These are phyloP conservation scores for Harpagifer antarcticus DNA, from an alignment of 2,797 vertebrate species.

Conservation along the genomic window DNA sequence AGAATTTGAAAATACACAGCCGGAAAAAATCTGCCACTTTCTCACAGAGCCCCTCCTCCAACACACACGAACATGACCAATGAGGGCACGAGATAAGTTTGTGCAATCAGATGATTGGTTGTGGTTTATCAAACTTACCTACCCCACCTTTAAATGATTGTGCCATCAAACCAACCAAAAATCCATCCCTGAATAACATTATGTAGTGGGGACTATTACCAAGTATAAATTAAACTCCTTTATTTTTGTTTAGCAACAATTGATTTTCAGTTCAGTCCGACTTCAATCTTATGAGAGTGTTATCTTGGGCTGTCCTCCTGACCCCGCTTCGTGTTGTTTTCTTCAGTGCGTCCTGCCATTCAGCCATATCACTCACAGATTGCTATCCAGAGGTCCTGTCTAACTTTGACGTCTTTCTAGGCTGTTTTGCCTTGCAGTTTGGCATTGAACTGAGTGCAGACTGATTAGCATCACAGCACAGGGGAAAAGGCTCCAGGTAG, in stretches of 20 bases:
- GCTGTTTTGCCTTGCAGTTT: constrained; percentile 18
- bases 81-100: too few relatives aligned
- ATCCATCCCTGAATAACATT: background rate
- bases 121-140: too few relatives aligned
- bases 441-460: constrained; percentile 55
- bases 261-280: background rate
- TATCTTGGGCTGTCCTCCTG: constrained; percentile 25
- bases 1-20: too few relatives aligned
- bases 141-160: too few relatives aligned
- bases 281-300: constrained; percentile 22
- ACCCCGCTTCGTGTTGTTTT: constrained; percentile 33
- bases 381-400: constrained; percentile 52
- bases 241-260: background rate
- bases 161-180: background rate
- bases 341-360: constrained; percentile 35
- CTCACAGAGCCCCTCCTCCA: too few relatives aligned
- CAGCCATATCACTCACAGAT: constrained; percentile 61
- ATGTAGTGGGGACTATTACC: background rate
- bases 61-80: too few relatives aligned
- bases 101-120: too few relatives aligned
- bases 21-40: too few relatives aligned
- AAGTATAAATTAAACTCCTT: background rate
- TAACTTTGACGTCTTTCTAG: constrained; percentile 54
- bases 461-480: constrained; percentile 79
- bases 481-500: constrained; percentile 76